Conservation (phyloP, 2,797 vertebrate species). For the Crenichthys baileyi region DNA sequence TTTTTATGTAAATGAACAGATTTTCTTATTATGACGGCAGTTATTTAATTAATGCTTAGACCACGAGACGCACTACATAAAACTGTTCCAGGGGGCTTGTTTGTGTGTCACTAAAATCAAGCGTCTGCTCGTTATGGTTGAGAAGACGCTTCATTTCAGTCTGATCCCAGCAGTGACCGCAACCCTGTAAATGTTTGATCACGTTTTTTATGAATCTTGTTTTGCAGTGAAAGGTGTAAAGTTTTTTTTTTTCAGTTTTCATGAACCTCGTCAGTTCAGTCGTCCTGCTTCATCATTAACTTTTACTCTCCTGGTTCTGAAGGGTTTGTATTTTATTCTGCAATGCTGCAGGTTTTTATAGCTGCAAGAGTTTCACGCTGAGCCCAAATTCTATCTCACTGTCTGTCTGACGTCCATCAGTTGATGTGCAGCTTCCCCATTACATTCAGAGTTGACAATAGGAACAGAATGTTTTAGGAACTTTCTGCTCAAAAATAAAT, state of each 20-base stretch:
- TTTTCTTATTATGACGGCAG: background rate
- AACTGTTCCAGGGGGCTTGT: no score
- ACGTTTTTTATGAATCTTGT: background rate
- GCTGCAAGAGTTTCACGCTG: background rate
- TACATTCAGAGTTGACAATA: background rate
- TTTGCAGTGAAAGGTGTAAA: slow-evolving; percentile 3
- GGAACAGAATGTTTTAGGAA: no score
- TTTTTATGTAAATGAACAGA: background rate
- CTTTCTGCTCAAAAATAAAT: background rate
- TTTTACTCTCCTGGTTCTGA: background rate
- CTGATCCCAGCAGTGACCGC: no score
- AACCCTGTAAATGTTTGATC: slow-evolving; percentile 23
- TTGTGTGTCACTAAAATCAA: background rate
- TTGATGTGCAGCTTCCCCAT: background rate
- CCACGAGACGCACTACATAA: no score
- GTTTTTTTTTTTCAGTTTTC: background rate
- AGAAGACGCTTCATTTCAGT: background rate
- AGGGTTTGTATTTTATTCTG: background rate
- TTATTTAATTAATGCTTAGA: no score
- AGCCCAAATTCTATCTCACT: background rate
- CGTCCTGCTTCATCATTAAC: background rate
- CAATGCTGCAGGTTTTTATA: background rate
- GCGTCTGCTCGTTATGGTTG: background rate
- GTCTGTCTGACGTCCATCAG: background rate
- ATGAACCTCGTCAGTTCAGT: background rate